phyloP scores from a whole-genome alignment of 1,140 invertebrate genomes.

The Brachionus rotundiformis region DNA sequence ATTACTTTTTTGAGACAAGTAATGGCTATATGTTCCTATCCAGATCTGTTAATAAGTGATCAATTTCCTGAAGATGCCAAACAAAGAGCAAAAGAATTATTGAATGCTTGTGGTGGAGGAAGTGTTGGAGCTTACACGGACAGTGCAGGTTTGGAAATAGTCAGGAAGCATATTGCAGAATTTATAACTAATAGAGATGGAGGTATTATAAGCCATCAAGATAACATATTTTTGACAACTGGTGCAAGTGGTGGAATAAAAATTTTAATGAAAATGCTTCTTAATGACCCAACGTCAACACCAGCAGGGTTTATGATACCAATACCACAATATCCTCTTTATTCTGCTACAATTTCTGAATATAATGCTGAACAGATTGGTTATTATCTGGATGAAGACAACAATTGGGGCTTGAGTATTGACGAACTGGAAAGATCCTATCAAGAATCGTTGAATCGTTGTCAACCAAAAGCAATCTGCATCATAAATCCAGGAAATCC shows the following conservation, averaged over 20 bases:
- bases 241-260: conserved; percentile 91
- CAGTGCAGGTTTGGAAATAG: conserved; percentile 72
- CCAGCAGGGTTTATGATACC: conserved; percentile 75
- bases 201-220: conserved; percentile 72
- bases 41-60: conserved; percentile 72
- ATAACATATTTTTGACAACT: conserved; percentile 81
- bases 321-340: conserved; percentile 96
- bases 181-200: conserved; percentile 84
- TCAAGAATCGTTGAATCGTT: conserved; percentile 70
- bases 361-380: conserved; percentile 68
- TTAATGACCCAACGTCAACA: conserved; percentile 66
- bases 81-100: conserved; percentile 73
- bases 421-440: conserved; percentile 79
- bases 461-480: conserved; percentile 81
- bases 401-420: conserved; percentile 80
- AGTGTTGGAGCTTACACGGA: conserved; percentile 70
- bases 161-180: conserved; percentile 85
- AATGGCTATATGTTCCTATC: conserved; percentile 67
- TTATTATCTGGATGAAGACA: conserved; percentile 88
- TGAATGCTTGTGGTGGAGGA: conserved; percentile 77
- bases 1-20: conserved; percentile 77
- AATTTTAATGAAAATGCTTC: conserved; percentile 66
- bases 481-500: conserved; percentile 99
- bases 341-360: conserved; percentile 82
- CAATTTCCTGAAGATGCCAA: conserved; percentile 83